A percentile compares a stretch with the other conserved stretches of the same genome.
phyloP scores from a whole-genome alignment of 2,797 vertebrate species.

The Spinus pinus region DNA sequence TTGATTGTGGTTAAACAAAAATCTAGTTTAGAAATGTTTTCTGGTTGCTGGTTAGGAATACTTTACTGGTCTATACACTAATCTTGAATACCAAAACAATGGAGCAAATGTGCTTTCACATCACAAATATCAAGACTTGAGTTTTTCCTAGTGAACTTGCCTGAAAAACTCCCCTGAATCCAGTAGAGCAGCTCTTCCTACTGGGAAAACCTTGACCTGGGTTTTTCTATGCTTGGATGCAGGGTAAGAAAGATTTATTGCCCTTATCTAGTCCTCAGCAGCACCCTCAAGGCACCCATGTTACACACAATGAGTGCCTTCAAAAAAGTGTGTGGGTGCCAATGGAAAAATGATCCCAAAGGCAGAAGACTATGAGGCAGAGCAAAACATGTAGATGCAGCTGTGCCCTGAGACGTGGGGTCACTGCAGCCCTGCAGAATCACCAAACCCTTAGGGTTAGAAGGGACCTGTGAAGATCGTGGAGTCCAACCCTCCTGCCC shows the following conservation, averaged over 20 bases:
- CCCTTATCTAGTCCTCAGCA: not conserved
- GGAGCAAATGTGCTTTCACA: not conserved
- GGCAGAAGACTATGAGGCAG: accelerated
- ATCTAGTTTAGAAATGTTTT: not conserved
- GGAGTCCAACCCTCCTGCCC: not conserved
- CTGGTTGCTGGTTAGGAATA: not conserved
- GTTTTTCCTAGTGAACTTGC: not conserved
- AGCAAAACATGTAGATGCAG: accelerated
- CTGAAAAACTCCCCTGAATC: not conserved
- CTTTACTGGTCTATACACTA: not conserved
- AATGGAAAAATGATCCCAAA: not conserved
- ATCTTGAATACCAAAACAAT: not conserved
- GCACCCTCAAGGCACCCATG: not conserved
- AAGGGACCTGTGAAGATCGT: not conserved
- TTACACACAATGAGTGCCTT: accelerated
- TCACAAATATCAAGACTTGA: not conserved
- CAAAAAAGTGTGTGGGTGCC: accelerated
- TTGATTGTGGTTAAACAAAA: not conserved
- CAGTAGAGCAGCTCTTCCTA: not conserved
- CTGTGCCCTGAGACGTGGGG: not conserved
- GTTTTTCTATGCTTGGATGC: not conserved
- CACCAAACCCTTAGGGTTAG: not conserved
- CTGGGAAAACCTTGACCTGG: not conserved
- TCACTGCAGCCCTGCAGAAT: not conserved
- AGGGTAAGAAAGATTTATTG: not conserved